Evolutionary conservation across 2,888 invertebrate species (phyloP), one percentile per base, ranked within the genome.

Genomic region (Cordilura impudica): DNA sequence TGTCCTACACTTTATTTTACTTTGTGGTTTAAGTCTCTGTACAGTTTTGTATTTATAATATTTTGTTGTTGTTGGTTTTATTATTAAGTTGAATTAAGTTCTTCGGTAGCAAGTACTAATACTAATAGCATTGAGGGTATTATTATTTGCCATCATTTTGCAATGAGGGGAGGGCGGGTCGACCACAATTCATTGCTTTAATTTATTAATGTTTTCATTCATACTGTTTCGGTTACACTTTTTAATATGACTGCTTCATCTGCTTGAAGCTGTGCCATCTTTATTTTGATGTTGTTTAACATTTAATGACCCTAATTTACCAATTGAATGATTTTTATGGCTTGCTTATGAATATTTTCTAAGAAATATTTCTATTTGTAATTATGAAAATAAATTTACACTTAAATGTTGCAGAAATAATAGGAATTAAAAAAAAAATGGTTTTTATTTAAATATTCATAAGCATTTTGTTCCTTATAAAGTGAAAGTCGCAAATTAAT

Each of bases 231-330:
- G 14, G 8, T 12, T 58, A 8, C 5, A 8, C 1, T 5, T 21
- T 54, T 56, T 63, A 7, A 47, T 23, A 7, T 29, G 39, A 23
- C 53, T 43, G 51, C 14, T 31, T 19, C 4, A 23, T 23, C 43
- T 31, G 14, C 31, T 7, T 39, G 43, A 4, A 66, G 70, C 60
- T 74, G 39, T 74, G n/a, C 71, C 71, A 79, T 79, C 67, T 72
- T 49, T 35, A 51, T 72, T 51, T 72, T 73, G 74, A 77, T 70
- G 74, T 78, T 78, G 66, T 74, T 61, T 70, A 81, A 77, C 69
- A 72, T 71, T 78, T 81, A 81, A 81, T 81, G 77, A 67, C 74
- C 77, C 77, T 78, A 61, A 78, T 81, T 78, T 81, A 74, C 67
- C 74, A 71, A 61, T 67, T 77, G 74, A 81, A 60, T 74, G 70